Conservation (phyloP, 64 coral and sea anemone species). For the Actinia equina region DNA sequence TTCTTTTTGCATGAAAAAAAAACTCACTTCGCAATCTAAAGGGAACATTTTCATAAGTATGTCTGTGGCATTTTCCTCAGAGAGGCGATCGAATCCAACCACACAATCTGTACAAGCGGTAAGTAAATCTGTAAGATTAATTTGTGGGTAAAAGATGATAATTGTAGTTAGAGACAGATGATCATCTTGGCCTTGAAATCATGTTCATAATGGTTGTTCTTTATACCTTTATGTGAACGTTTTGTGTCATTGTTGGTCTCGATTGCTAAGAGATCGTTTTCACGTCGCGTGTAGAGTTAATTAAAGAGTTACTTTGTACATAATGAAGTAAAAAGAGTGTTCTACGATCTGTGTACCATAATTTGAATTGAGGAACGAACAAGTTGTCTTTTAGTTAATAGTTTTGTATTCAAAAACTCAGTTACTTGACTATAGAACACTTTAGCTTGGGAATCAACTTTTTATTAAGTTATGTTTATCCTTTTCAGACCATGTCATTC, state of each 20-base stretch:
- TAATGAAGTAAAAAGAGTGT: not conserved
- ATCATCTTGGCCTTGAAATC: not conserved
- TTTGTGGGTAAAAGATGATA: not conserved
- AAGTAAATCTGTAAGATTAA: not conserved
- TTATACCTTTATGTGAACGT: too few relatives aligned
- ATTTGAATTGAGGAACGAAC: not conserved
- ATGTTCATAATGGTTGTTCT: not conserved
- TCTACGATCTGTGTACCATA: not conserved
- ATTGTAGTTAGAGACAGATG: not conserved
- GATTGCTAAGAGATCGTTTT: not conserved
- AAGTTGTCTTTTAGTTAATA: not conserved
- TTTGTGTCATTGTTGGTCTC: not conserved
- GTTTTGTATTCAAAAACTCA: too few relatives aligned
- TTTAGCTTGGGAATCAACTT: too few relatives aligned
- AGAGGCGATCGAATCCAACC: conserved; percentile 10
- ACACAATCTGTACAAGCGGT: conserved; percentile 27
- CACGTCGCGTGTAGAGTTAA: not conserved
- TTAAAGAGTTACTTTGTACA: not conserved
- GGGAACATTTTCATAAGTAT: not conserved
- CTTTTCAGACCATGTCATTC: too few relatives aligned
- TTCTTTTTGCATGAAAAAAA: not conserved
- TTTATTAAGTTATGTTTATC: too few relatives aligned
- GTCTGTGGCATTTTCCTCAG: conserved; percentile 23
- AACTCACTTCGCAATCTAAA: not conserved
- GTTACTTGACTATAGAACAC: too few relatives aligned